phyloP scores from a whole-genome alignment of 2,113 vertebrate species.

The Vimba vimba region DNA sequence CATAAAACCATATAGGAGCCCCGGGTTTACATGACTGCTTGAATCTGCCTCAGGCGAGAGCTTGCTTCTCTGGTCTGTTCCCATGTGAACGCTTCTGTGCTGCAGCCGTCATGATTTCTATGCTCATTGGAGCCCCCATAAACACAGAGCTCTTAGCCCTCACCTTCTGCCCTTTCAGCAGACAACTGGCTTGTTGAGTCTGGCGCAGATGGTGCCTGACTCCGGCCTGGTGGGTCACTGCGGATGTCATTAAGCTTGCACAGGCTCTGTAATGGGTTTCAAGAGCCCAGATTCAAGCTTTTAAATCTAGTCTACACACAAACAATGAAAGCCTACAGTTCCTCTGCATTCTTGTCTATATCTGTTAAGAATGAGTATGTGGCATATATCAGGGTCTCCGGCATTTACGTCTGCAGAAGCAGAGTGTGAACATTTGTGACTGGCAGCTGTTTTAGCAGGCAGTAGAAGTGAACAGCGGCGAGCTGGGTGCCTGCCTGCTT shows the following conservation, averaged over 20 bases:
- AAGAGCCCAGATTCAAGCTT: slow-evolving; percentile 21
- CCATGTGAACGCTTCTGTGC: slow-evolving; percentile 35
- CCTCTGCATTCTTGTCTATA: background rate
- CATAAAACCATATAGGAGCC: slow-evolving; percentile 38
- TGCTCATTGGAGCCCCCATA: slow-evolving; percentile 44
- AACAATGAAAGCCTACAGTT: slow-evolving; percentile 15
- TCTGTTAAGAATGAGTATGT: slow-evolving; percentile 11
- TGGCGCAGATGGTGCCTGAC: slow-evolving; percentile 42
- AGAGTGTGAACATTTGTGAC: slow-evolving; percentile 34
- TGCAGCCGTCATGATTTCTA: slow-evolving; percentile 20
- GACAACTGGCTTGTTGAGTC: slow-evolving; percentile 43
- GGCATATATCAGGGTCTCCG: background rate
- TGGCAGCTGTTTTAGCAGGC: slow-evolving; percentile 40
- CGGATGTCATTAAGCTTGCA: slow-evolving; percentile 34
- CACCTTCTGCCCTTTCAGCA: slow-evolving; percentile 38
- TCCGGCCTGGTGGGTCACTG: slow-evolving; percentile 34
- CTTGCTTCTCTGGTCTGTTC: slow-evolving; percentile 25
- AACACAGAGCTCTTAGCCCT: slow-evolving; percentile 47
- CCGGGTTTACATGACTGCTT: slow-evolving; percentile 30
- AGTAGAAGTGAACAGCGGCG: slow-evolving; percentile 19
- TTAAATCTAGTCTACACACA: background rate
- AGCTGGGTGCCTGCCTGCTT: slow-evolving; percentile 28
- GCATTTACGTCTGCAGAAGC: slow-evolving; percentile 21
- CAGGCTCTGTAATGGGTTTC: slow-evolving; percentile 31
- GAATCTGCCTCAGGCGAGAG: slow-evolving; percentile 18